phyloP scores from a whole-genome alignment of 2,113 vertebrate genomes.

The Plecturocebus donacophilus region DNA sequence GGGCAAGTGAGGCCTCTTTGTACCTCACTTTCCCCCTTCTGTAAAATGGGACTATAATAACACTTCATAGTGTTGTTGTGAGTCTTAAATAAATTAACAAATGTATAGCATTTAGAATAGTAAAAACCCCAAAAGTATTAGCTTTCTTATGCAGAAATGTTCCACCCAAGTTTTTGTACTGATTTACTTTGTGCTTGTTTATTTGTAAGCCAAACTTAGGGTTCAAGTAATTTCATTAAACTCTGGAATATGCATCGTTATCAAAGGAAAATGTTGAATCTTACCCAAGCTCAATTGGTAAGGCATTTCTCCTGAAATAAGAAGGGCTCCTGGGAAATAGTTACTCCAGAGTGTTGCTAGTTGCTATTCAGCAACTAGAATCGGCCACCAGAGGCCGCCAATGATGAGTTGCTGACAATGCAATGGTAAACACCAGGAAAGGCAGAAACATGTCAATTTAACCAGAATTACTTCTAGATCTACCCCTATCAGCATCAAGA shows the following conservation, averaged over 20 bases:
- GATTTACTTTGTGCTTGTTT: background rate
- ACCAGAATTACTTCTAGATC: background rate
- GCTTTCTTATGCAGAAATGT: background rate
- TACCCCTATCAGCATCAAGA: background rate
- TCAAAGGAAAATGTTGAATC: background rate
- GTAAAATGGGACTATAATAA: background rate
- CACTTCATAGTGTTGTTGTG: background rate
- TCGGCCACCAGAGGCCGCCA: conserved; percentile 12
- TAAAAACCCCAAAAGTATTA: background rate
- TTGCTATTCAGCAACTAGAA: background rate
- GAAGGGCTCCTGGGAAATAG: background rate
- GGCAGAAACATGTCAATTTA: too few species aligned
- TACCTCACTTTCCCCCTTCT: background rate
- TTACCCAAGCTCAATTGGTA: background rate
- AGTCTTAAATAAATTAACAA: background rate
- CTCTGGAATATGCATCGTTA: background rate
- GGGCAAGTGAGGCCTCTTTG: background rate
- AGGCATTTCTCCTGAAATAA: background rate
- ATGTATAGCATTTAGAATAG: background rate
- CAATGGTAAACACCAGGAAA: accelerated
- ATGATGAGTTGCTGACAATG: background rate
- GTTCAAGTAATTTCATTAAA: background rate
- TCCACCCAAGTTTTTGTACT: background rate
- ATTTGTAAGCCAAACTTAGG: background rate
- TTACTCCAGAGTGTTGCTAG: background rate